Base-by-base conservation (phyloP, 2,888 invertebrate species). In the Pseudanteris insignis region DNA sequence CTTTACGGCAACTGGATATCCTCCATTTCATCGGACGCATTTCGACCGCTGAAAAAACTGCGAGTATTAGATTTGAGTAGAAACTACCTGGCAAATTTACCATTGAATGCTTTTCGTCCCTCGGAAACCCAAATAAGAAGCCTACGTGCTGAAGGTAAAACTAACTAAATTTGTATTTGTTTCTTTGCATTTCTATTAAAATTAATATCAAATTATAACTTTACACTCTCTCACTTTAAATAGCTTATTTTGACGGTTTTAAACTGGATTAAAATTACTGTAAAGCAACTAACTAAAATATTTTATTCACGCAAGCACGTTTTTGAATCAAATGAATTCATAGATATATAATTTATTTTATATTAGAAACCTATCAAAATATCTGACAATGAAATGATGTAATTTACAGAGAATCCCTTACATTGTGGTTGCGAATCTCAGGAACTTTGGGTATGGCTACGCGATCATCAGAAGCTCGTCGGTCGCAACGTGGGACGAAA, bases 391-490 rank as follows among this genome's bases (percentile, higher is more conserved):
- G 29, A 18, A 18, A 18, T 18, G 4, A 26, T 21, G 10, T 10
- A 7, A 9, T 10, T 37, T 37, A 2, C 85, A 92, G 94, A 92
- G 76, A 95, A 95, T 81, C 94, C 95, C 28, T 83, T 95, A 69
- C 88, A 89, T 63, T 96, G 96, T 80, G 90, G 89, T 73, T 96
- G 96, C 80, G 92, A 94, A 77, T 88, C 93, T 51, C 91, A 93
- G 81, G 92, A 92, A 76, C 84, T 94, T 38, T 93, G 95, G 92
- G 90, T 90, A 82, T 96, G 95, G 95, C 84, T 95, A 76, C 86
- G 91, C 73, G 91, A 92, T 77, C 92, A 96, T 83, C 87, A 89
- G 72, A 92, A 93, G 82, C 84, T 90, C 58, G 83, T 89, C 10
- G 75, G 82, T 57, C 84, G 85, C 67, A 86, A 86, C 71, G 79